Percentiles rank a stretch among this genome's conserved stretches.
Evolutionary conservation across 2,113 vertebrate species (phyloP).

Genomic region (pig (Sus scrofa)): T2T-Sscrofa CM000819.6:24131001-24131500

Average conservation of each 20-base stretch:
- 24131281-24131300: background rate
- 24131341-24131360: background rate
- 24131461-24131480: background rate
- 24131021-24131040: background rate
- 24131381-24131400: background rate
- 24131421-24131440: background rate
- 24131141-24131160: background rate
- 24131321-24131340: background rate
- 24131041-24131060: background rate
- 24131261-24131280: background rate
- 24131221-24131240: background rate
- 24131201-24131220: background rate
- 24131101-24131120: rapidly evolving
- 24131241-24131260: rapidly evolving
- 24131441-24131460: background rate
- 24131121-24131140: background rate
- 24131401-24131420: background rate
- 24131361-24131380: background rate
- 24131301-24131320: background rate
- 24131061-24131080: background rate
- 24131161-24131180: background rate
- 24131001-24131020: background rate
- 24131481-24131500: background rate
- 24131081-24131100: background rate
- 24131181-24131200: background rate